Base-by-base conservation (phyloP, 2,888 invertebrate genomes). In the Oxytorus armatus region DNA sequence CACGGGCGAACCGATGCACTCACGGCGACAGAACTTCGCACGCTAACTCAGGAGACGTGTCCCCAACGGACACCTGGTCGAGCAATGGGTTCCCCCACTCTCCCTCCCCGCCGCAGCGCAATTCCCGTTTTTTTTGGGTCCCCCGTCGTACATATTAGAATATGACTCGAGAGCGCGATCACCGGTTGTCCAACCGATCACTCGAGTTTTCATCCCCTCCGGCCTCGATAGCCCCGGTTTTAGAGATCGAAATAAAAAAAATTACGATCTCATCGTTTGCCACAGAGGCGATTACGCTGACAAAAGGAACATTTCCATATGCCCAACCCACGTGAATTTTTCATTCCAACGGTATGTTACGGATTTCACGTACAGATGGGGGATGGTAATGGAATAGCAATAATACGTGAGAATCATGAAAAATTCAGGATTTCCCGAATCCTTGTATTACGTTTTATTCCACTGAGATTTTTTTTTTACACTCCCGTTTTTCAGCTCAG, bases 241-340 rank as follows among this genome's bases (percentile, higher is more conserved):
- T 47, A 11, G 42, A 44, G 47, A 47, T 63, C 14, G 23, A 55
- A 55, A 55, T 55, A 55, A 29, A 55, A 29, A 55, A 55, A 29
- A 55, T 14, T 23, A 25, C 23, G 44, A 44, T 42, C 47, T 63
- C n/a, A n/a, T n/a, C 47, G 47, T 63, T 16, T 18, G 25, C 44
- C 44, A 23, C 25, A 29, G 10, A 47, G 36, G 36, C 63, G 47
- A 47, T 63, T 63, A 29, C 10, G 18, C 44, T 4, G 16, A 29
- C 16, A 42, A 63, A 44, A 63, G 29, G 11, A 29, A 47, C 25
- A 63, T 63, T 63, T 63, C 25, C 63, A 47, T 63, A 23, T 36
- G 29, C 1, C 16, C 16, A n/a, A 2, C 23, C 39, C 21, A 39
- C 23, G 39, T 29, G 16, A 63, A 63, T 63, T 3, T n/a, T n/a